Base-by-base conservation (phyloP, 2,888 invertebrate genomes). In the Hydrotaea cyrtoneurina region DNA sequence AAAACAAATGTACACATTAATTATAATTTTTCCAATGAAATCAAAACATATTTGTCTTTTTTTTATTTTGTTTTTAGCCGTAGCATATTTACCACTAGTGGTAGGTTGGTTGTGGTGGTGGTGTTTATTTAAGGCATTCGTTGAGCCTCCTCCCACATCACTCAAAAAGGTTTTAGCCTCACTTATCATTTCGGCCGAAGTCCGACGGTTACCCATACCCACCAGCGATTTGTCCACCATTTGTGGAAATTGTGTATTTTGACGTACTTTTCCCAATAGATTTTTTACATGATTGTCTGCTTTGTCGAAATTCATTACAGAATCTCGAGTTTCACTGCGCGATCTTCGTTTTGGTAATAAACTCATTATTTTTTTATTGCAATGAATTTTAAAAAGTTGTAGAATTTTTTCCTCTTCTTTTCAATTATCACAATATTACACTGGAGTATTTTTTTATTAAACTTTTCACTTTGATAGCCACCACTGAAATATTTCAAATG, bases 111-210 rank as follows among this genome's bases (percentile, higher is more conserved):
- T n/a, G 19, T 66, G 43, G 0, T 66, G 39, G 19, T 82, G 80
- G 11, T 80, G 76, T 10, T 10, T 11, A 66, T 66, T 78, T 50
- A 39, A 26, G 13, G 19, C 71, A 39, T 69, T 80, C 21, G 66
- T 53, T 36, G 75, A 64, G 19, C 62, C 62, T 21, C 66, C 77
- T 36, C 50, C 74, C 26, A 80, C 83, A 53, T 90, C 92, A 43
- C 91, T 91, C 81, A 94, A 92, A 71, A 95, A 95, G 10, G 95
- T 94, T 87, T 96, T 93, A 0, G 96, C 96, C 92, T 96, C 96
- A 90, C 95, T 96, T 88, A 96, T 96, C 88, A 96, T 96, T 91
- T 96, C 96, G 0, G 96, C 95, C 53, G 96, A 96, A 1, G 96
- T 96, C 92, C 96, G 96, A 76, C 95, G 90, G 46, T 89, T 86